Evolutionary conservation across 2,797 vertebrate genomes (phyloP).

Genomic region (Hapalemur alaotrensis): DNA sequence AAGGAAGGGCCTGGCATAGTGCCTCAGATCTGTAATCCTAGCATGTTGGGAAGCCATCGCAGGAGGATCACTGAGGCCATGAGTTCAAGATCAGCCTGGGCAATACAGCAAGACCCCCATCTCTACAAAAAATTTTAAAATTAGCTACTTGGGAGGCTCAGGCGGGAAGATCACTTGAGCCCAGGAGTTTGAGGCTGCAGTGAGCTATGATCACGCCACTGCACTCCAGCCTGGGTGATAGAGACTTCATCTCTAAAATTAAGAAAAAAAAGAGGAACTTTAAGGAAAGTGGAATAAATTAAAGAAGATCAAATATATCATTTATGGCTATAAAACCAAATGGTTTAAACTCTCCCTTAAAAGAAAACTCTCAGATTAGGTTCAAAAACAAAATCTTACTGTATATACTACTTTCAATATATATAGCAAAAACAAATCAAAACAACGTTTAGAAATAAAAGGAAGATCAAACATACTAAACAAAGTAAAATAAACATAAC

Average conservation of each 20-base stretch:
- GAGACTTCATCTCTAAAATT: too few relatives aligned
- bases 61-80: too few relatives aligned
- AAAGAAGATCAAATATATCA: not conserved
- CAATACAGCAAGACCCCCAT: too few relatives aligned
- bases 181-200: too few relatives aligned
- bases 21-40: too few relatives aligned
- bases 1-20: not conserved
- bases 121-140: too few relatives aligned
- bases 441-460: constrained; percentile 25
- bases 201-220: too few relatives aligned
- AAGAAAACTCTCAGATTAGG: not conserved
- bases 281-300: not conserved
- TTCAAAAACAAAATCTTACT: not conserved
- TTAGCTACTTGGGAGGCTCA: too few relatives aligned
- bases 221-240: too few relatives aligned
- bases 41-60: too few relatives aligned
- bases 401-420: not conserved
- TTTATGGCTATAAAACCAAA: constrained; percentile 31
- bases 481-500: not conserved
- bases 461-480: constrained; percentile 20
- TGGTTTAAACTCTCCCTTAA: not conserved
- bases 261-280: not conserved
- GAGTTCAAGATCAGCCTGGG: too few relatives aligned
- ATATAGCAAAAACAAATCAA: not conserved
- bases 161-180: too few relatives aligned